Evolutionary conservation across 2,113 vertebrate species (phyloP), one percentile per base, ranked within the genome.

Genomic region (Calyptomena viridis): DNA sequence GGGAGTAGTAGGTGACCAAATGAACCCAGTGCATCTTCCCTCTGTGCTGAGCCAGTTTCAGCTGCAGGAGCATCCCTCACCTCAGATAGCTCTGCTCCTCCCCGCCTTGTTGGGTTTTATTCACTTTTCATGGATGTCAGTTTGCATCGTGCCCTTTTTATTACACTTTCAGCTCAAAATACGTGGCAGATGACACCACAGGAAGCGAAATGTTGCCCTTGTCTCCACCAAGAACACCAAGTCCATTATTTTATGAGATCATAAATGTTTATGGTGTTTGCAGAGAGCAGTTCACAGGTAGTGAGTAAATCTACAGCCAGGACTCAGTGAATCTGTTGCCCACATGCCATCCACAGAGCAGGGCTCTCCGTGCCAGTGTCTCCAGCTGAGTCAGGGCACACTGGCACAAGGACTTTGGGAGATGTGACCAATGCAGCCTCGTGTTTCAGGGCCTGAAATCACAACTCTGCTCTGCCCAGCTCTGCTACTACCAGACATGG

Each of bases 311-410:
- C 84, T 53, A 69, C 18, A 58, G 21, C 25, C 5, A 1, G 47
- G 31, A 63, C 87, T 56, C 19, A 1, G 52, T 30, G 14, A 46
- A 33, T 31, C 4, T 14, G 1, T 8, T 76, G 55, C 53, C 59
- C n/a, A 11, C 50, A 4, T 6, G 10, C 58, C 3, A 2, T 9
- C 62, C 5, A 18, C 69, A 68, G 72, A 10, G 9, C 56, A 17
- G 84, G 44, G 33, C 55, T 69, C 49, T 10, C 20, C 1, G 2
- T 2, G 2, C 64, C 0, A 0, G 9, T 4, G 3, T 31, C 59
- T 22, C 12, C 2, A 21, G 47, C 25, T 11, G 35, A 47, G 58
- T 5, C 28, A 46, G 33, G 69, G 62, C 7, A 2, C 3, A 1
- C 0, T 5, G 11, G 53, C 37, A 88, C 52, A 44, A 49, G 35